Evolutionary conservation across 1,140 invertebrate genomes (phyloP), one percentile per base, ranked within the genome.

Genomic region (Coenobita brevimanus): DNA sequence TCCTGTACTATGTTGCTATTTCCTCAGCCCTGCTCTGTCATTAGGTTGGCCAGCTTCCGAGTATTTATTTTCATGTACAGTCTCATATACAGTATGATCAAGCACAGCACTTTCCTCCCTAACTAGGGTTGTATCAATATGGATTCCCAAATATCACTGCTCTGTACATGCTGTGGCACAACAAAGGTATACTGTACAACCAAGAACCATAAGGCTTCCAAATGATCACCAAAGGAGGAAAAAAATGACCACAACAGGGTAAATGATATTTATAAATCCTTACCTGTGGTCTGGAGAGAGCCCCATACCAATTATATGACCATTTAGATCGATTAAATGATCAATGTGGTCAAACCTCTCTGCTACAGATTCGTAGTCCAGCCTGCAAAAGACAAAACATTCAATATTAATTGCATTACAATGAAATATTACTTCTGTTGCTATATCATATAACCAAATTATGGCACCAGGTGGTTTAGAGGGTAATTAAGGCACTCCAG

Each of bases 271-370:
- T n/a, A n/a, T n/a, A n/a, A n/a, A n/a, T n/a, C n/a, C n/a, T 62
- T 92, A 96, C 95, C 95, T 95, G 90, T 97, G 96, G 93, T 97
- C 97, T 0, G 97, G 97, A 82, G 96, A 97, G 13, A 98, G 93
- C 6, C 95, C 95, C 96, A 98, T 97, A 90, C 97, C 97, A 91
- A 98, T 97, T 81, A 98, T 97, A 91, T 97, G 97, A 0, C 97
- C 97, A 92, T 97, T 96, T 38, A 98, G 93, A 93, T 98, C 97
- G 88, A 98, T 96, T 1, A 97, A 92, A 92, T 97, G 95, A 93
- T 98, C 97, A 17, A 96, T 94, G 91, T 94, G 94, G 92, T 97
- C 96, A 91, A 96, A 97, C 91, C 94, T 94, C 91, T 96, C 94
- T 17, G 94, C 94, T 1, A 96, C 95, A 2, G 94, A 93, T 81